Evolutionary conservation across 2,797 vertebrate species (phyloP).

Genomic region (Neoniphon sammara): DNA sequence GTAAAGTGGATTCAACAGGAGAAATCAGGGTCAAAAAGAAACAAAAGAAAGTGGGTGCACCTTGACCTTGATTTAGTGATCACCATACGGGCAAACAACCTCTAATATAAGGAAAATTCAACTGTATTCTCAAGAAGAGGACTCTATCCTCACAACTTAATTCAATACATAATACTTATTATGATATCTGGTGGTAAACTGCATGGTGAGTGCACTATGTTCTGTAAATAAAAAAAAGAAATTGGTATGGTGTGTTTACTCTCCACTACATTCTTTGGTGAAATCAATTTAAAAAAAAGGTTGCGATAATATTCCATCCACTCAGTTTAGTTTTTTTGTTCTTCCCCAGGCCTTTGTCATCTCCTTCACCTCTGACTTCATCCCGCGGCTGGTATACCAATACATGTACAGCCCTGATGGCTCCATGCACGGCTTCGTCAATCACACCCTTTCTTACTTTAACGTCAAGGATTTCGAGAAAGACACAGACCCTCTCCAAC

Average conservation of each 20-base stretch:
- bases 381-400: conserved; percentile 96
- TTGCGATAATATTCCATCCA: too few species aligned
- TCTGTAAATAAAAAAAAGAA: too few species aligned
- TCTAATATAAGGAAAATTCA: too few species aligned
- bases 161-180: too few species aligned
- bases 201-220: too few species aligned
- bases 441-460: conserved; percentile 95
- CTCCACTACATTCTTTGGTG: too few species aligned
- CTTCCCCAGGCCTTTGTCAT: conserved; percentile 94
- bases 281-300: not conserved
- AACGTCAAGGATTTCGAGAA: conserved; percentile 93
- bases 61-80: not conserved
- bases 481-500: conserved; percentile 86
- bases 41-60: not conserved
- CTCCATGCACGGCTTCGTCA: conserved; percentile 94
- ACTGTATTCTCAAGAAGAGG: too few species aligned
- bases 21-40: not conserved
- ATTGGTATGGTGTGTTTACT: too few species aligned
- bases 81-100: too few species aligned
- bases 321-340: conserved; percentile 42
- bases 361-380: conserved; percentile 98
- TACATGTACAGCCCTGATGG: conserved; percentile 95
- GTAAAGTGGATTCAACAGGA: too few species aligned
- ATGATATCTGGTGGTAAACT: too few species aligned
- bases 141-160: too few species aligned